A percentile compares a stretch with the other conserved stretches of the same genome.
phyloP scores from a whole-genome alignment of 2,888 invertebrate species.

The Geophilus truncorum region DNA sequence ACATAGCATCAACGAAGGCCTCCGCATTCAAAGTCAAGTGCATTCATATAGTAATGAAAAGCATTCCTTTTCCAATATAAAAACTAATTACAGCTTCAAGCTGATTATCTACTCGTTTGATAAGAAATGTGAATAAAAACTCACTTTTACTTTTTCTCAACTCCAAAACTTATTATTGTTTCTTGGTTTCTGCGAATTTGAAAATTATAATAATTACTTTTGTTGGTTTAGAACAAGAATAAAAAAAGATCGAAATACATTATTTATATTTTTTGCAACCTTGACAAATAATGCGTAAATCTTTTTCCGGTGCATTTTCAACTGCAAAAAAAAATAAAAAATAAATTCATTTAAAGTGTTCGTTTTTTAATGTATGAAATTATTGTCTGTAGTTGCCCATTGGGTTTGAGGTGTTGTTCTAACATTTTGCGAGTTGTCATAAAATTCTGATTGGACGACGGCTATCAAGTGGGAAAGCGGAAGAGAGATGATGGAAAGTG shows the following conservation, averaged over 20 bases:
- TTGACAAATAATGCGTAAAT: not conserved
- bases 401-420: not conserved
- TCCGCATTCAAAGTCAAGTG: conserved; percentile 10
- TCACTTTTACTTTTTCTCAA: not conserved
- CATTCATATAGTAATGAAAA: conserved; percentile 1
- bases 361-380: not conserved
- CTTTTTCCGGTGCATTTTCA: not conserved
- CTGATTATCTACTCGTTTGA: not conserved
- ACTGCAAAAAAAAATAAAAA: too few species aligned
- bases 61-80: not conserved
- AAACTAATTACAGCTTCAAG: not conserved
- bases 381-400: not conserved
- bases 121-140: not conserved
- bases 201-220: not conserved
- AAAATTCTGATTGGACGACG: not conserved
- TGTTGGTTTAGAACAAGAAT: not conserved
- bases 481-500: not conserved
- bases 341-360: not conserved
- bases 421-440: not conserved
- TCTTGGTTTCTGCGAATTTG: not conserved
- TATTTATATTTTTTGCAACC: not conserved
- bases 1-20: conserved; percentile 8
- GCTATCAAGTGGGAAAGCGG: not conserved
- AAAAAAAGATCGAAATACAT: not conserved
- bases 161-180: not conserved